Percentiles rank a stretch among this genome's conserved stretches.
Evolutionary conservation across 2,888 invertebrate species (phyloP).

Genomic region (Pherbina coryleti): DNA sequence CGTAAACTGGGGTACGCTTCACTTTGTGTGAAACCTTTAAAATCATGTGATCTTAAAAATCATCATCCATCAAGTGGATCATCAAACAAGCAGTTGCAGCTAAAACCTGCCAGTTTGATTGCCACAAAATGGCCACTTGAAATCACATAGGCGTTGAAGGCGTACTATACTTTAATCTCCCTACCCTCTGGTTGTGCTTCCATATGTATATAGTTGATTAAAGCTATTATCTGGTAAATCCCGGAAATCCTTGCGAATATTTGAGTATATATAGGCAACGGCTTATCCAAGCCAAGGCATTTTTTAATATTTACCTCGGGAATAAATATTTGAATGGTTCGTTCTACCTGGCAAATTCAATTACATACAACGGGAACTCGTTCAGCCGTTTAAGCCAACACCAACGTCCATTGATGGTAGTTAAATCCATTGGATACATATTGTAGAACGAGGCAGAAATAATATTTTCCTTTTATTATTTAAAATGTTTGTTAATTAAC

Average conservation of each 20-base stretch:
- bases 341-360: constrained; percentile 26
- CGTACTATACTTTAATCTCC: too few relatives aligned
- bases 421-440: constrained; percentile 18
- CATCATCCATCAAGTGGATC: too few relatives aligned
- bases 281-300: constrained; percentile 14
- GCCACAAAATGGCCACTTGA: too few relatives aligned
- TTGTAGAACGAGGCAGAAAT: constrained; percentile 42
- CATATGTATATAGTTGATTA: too few relatives aligned
- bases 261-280: neutral
- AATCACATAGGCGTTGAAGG: too few relatives aligned
- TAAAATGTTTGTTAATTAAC: constrained; percentile 54
- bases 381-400: constrained; percentile 24
- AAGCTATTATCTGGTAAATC: neutral
- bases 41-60: too few relatives aligned
- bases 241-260: constrained; percentile 4
- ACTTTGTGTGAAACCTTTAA: too few relatives aligned
- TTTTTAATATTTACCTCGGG: constrained; percentile 12
- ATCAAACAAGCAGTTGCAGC: too few relatives aligned
- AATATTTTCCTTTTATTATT: constrained; percentile 54
- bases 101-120: too few relatives aligned
- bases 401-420: constrained; percentile 9
- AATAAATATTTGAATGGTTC: constrained; percentile 31
- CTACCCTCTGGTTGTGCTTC: too few relatives aligned
- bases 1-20: too few relatives aligned
- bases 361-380: constrained; percentile 23